Conservation (phyloP, 2,797 vertebrate species). For the Neosilurus hyrtlii region DNA sequence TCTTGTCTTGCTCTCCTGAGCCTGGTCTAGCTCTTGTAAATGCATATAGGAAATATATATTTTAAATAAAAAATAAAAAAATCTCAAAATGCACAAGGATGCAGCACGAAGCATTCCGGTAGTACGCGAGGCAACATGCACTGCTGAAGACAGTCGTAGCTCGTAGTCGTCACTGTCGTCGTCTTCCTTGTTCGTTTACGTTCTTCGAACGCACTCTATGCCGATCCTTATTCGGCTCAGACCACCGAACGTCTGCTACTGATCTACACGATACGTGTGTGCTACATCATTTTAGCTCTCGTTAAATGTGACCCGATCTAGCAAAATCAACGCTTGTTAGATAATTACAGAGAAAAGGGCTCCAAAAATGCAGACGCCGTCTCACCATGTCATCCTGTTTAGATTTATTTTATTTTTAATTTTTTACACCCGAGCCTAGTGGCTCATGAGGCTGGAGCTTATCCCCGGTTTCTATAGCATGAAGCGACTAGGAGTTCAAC, state of each 20-base stretch:
- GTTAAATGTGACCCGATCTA: not conserved
- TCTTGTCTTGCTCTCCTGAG: conserved; percentile 20
- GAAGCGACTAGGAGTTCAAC: no score
- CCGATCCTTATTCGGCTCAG: conserved; percentile 39
- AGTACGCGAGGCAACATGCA: conserved; percentile 53
- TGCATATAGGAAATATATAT: conserved; percentile 12
- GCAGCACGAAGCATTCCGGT: conserved; percentile 52
- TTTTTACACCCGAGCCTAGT: no score
- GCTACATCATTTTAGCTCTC: conserved; percentile 43
- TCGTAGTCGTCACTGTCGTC: not conserved
- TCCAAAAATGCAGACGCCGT: no score
- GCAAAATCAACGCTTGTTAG: no score
- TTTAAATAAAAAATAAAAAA: conserved; percentile 23
- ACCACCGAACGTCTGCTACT: conserved; percentile 38
- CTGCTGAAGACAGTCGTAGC: conserved; percentile 37
- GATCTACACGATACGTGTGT: conserved; percentile 28
- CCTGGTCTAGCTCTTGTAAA: conserved; percentile 29
- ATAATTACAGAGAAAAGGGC: no score
- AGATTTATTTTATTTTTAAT: no score
- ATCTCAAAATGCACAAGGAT: conserved; percentile 53
- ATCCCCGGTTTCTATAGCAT: no score
- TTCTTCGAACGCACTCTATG: not conserved
- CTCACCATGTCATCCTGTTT: no score
- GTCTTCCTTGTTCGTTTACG: not conserved
- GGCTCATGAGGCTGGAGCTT: no score